phyloP scores from a whole-genome alignment of 2,888 invertebrate genomes.

The Nomada fucata region DNA sequence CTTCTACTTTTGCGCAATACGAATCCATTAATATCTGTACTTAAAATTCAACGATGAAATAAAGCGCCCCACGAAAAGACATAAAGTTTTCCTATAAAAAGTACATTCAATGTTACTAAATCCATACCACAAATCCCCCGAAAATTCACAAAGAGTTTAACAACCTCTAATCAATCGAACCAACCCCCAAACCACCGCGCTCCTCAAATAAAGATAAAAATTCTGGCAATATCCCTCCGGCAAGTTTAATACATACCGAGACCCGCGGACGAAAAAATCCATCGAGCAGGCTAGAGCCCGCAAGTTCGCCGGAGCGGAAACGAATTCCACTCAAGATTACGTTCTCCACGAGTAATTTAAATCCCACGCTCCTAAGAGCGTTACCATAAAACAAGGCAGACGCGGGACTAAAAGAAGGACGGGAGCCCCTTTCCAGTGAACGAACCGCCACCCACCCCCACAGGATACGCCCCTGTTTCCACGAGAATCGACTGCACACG shows the following conservation, averaged over 20 bases:
- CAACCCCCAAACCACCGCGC: no score
- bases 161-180: no score
- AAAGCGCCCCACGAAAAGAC: conserved; percentile 13
- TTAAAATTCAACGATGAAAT: conserved; percentile 73
- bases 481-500: conserved; percentile 45
- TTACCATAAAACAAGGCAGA: conserved; percentile 45
- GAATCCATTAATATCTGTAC: conserved; percentile 75
- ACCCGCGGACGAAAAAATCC: not conserved
- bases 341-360: conserved; percentile 45
- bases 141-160: no score
- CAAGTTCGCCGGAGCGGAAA: not conserved
- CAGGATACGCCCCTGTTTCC: conserved; percentile 53
- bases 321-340: conserved; percentile 44
- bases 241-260: no score
- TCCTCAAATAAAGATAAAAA: no score
- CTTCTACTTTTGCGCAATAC: conserved; percentile 66
- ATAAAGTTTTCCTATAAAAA: no score
- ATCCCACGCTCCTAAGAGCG: conserved; percentile 42
- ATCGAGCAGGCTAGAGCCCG: not conserved
- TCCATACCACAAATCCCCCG: no score
- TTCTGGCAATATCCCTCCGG: no score
- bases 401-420: conserved; percentile 23
- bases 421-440: conserved; percentile 31
- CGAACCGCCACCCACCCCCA: conserved; percentile 7
- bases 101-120: no score